These are phyloP conservation scores for Pyrrhura leucotis DNA, from an alignment of 2,797 vertebrate genomes.

Conservation along the genomic window DNA sequence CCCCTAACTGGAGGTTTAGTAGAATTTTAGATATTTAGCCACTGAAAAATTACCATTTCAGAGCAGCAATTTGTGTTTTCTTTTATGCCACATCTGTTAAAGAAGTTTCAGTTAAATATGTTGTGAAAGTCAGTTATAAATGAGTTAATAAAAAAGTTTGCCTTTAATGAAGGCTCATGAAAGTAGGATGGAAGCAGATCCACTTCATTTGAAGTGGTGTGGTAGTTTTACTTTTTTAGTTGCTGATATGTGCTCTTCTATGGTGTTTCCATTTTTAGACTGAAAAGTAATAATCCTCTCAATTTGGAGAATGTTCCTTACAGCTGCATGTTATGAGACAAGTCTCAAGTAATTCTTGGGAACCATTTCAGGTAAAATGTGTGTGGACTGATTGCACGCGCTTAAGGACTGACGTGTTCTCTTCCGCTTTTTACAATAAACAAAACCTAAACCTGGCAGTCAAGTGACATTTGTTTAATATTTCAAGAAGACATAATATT, in stretches of 20 bases:
- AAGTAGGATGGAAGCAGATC: background rate
- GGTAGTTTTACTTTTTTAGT: background rate
- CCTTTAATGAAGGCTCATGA: accelerated
- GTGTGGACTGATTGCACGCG: background rate
- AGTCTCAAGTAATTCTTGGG: background rate
- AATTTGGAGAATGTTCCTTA: background rate
- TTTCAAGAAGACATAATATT: background rate
- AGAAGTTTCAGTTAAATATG: background rate
- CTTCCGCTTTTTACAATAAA: background rate
- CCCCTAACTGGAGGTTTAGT: background rate
- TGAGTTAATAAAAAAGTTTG: background rate
- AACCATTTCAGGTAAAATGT: background rate
- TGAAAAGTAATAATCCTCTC: background rate
- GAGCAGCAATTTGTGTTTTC: background rate
- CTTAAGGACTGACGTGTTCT: accelerated
- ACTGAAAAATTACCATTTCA: background rate
- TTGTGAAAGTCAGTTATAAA: background rate
- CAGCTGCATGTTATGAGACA: background rate
- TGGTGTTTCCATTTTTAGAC: background rate
- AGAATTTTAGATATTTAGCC: background rate
- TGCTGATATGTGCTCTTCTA: background rate
- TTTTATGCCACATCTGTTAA: background rate
- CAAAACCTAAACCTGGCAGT: background rate
- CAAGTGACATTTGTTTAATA: background rate
- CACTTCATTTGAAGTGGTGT: background rate